These are phyloP conservation scores for Labeo catla DNA, from an alignment of 2,113 vertebrate genomes.

Conservation along the genomic window DNA sequence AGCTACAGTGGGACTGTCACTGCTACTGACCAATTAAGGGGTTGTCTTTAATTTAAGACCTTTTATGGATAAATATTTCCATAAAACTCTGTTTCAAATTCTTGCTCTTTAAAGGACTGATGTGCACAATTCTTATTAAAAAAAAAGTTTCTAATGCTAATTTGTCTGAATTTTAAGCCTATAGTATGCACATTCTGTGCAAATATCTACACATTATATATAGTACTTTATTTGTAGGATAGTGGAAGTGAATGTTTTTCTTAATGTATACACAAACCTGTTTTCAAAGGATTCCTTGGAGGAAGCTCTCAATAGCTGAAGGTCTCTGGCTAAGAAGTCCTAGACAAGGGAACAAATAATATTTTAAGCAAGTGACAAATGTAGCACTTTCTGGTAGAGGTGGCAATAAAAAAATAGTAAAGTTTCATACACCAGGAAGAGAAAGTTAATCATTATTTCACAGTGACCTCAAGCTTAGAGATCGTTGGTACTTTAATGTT, in stretches of 20 bases:
- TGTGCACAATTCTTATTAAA: background rate
- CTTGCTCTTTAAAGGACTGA: constrained; percentile 30
- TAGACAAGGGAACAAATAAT: constrained; percentile 63
- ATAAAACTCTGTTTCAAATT: constrained; percentile 46
- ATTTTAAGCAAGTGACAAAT: background rate
- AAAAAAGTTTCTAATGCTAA: background rate
- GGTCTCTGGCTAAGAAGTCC: constrained; percentile 76
- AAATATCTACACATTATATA: background rate
- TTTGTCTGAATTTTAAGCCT: background rate
- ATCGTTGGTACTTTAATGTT: constrained; percentile 9
- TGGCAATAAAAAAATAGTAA: background rate
- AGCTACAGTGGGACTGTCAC: constrained; percentile 28
- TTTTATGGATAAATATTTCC: constrained; percentile 43
- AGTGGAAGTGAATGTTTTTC: background rate
- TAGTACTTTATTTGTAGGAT: background rate
- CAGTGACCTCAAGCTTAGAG: constrained; percentile 22
- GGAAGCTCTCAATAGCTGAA: constrained; percentile 63
- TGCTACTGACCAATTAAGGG: constrained; percentile 48
- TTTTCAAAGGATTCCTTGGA: constrained; percentile 70
- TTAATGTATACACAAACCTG: constrained; percentile 73
- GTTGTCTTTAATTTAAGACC: background rate
- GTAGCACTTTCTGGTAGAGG: background rate
- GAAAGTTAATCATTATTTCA: constrained; percentile 45
- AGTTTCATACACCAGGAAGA: constrained; percentile 26
- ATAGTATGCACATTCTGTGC: background rate